Percentiles rank a stretch among this genome's conserved stretches.
phyloP scores from a whole-genome alignment of 2,888 invertebrate species.

The Aphodius sticticus region DNA sequence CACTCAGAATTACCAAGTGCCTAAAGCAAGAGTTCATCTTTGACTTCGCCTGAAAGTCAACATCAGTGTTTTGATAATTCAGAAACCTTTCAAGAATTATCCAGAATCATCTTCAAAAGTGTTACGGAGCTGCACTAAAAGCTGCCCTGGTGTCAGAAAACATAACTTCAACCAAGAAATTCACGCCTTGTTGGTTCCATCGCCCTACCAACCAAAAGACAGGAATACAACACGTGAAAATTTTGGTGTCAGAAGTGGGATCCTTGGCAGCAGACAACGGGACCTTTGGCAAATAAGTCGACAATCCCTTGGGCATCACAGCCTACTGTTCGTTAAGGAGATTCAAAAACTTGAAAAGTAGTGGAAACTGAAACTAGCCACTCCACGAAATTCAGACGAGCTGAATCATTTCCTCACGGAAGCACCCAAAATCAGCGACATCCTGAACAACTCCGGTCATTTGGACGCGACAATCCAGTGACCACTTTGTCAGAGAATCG shows the following conservation, averaged over 20 bases:
- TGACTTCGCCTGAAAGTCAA: neutral
- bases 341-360: neutral
- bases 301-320: neutral
- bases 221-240: slow-evolving; percentile 4
- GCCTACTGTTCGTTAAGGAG: neutral
- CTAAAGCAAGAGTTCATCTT: neutral
- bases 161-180: neutral
- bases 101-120: neutral
- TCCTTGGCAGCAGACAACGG: neutral
- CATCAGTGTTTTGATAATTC: too few relatives aligned
- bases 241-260: slow-evolving; percentile 4
- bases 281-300: neutral
- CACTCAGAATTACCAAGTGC: neutral
- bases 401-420: neutral
- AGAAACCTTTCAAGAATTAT: too few relatives aligned
- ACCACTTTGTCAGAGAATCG: neutral
- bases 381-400: neutral
- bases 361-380: neutral
- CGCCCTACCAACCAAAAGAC: neutral
- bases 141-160: neutral
- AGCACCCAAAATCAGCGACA: neutral
- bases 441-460: neutral
- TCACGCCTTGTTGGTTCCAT: neutral
- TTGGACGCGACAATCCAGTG: neutral
- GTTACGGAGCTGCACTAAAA: neutral